These are phyloP conservation scores for Muscidifurax raptorellus DNA, from an alignment of 1,140 invertebrate genomes.

Conservation along the genomic window DNA sequence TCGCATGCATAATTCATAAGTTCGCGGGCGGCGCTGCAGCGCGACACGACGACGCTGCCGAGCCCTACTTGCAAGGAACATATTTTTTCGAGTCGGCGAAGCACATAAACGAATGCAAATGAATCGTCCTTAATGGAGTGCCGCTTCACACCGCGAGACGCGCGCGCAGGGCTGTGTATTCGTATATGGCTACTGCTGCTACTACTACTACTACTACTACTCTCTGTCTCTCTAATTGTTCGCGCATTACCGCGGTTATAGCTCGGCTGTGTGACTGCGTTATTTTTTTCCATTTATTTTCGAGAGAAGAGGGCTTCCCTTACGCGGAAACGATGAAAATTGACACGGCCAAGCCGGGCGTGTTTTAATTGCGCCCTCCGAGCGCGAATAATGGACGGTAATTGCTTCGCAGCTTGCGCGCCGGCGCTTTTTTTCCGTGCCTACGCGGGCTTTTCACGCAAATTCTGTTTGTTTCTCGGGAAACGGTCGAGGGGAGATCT, in stretches of 20 bases:
- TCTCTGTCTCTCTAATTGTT: conserved; percentile 23
- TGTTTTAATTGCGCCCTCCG: neutral
- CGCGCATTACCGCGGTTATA: conserved; percentile 1
- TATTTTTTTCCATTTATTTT: neutral
- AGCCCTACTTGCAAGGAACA: conserved; percentile 11
- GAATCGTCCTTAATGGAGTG: conserved; percentile 54
- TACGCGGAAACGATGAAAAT: conserved; percentile 40
- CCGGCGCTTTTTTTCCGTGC: neutral
- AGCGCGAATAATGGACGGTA: conserved; percentile 4
- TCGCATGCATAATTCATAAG: conserved; percentile 72
- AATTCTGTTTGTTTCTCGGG: neutral
- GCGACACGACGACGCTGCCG: conserved; percentile 62
- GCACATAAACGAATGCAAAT: conserved; percentile 58
- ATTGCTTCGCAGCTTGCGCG: conserved; percentile 6
- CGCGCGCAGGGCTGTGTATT: neutral
- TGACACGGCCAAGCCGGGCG: conserved; percentile 6
- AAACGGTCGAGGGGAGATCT: neutral
- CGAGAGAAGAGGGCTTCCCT: neutral
- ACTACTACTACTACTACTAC: too few species aligned
- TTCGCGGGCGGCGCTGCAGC: conserved; percentile 25
- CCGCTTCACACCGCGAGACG: neutral
- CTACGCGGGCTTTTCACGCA: neutral
- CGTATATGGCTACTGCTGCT: neutral
- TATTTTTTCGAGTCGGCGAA: conserved; percentile 43
- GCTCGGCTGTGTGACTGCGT: neutral